Conservation (phyloP, 30 jellyfish, hydroid and myxozoan genomes). For the Calvadosia cruxmelitensis region DNA sequence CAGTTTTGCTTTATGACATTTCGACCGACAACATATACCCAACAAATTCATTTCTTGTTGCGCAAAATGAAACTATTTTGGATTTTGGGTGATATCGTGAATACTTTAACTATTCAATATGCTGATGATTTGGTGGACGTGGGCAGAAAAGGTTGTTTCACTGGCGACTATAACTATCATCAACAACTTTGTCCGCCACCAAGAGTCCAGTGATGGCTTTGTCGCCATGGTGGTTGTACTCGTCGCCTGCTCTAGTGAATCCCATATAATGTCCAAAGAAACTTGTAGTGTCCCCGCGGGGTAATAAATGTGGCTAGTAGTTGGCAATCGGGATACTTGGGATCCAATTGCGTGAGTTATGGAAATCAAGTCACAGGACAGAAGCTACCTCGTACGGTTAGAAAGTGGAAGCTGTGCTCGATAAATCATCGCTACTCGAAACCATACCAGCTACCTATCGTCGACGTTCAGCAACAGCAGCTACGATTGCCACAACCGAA, state of each 20-base stretch:
- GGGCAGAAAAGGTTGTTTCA: neutral
- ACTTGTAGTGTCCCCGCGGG: neutral
- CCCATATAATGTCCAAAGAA: neutral
- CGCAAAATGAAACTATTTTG: neutral
- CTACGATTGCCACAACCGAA: too few relatives aligned
- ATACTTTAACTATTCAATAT: neutral
- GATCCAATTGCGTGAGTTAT: too few relatives aligned
- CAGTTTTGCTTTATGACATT: neutral
- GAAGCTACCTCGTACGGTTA: too few relatives aligned
- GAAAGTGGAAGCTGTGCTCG: too few relatives aligned
- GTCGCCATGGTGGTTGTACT: neutral
- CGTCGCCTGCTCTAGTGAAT: neutral
- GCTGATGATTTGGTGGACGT: neutral
- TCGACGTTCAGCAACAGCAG: too few relatives aligned
- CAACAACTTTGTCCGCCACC: neutral
- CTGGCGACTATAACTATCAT: neutral
- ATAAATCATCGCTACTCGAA: too few relatives aligned
- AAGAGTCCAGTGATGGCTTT: neutral
- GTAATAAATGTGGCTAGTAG: neutral
- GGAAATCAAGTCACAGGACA: too few relatives aligned
- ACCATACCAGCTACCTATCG: too few relatives aligned
- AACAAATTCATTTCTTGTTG: neutral
- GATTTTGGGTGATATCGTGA: neutral
- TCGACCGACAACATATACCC: neutral
- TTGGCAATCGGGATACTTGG: slow-evolving; percentile 1